Evolutionary conservation across 2,888 invertebrate genomes (phyloP).

Genomic region (Nomada ruficornis): DNA sequence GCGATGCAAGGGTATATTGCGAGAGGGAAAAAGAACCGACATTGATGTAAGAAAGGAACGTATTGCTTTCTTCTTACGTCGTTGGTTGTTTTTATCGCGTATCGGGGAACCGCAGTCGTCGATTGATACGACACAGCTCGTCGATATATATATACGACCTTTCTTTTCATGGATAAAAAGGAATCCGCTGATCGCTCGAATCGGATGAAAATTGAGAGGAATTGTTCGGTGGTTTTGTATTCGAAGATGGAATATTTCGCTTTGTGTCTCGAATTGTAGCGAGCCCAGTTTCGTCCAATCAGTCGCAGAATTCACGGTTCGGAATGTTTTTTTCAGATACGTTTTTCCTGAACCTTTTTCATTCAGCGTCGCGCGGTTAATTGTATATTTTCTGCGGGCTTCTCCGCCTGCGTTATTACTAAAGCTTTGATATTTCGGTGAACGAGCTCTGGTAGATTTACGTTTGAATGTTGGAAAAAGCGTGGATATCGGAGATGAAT

Average conservation of each 20-base stretch:
- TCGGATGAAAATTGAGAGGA: constrained; percentile 51
- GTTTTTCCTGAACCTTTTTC: constrained; percentile 1
- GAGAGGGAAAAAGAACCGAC: constrained; percentile 31
- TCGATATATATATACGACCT: constrained; percentile 23
- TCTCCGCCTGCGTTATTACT: not conserved
- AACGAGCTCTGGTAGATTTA: not conserved
- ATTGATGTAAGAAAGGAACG: constrained; percentile 66
- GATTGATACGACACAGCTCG: constrained; percentile 55
- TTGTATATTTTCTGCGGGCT: constrained; percentile 24
- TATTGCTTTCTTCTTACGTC: constrained; percentile 64
- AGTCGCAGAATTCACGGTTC: constrained; percentile 12
- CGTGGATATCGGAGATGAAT: no score
- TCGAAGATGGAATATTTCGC: constrained; percentile 45
- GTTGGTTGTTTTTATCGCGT: constrained; percentile 61
- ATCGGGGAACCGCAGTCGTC: constrained; percentile 32
- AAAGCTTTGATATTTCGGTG: not conserved
- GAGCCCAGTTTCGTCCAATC: constrained; percentile 7
- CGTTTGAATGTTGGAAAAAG: not conserved
- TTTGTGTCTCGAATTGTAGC: constrained; percentile 18
- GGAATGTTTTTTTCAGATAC: constrained; percentile 3
- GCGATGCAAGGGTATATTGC: not conserved
- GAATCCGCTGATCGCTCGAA: constrained; percentile 38
- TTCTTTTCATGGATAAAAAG: constrained; percentile 44
- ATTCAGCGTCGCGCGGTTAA: constrained; percentile 15
- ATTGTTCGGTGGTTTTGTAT: constrained; percentile 6